Evolutionary conservation across 2,888 invertebrate genomes (phyloP).

Genomic region (Xiphydria camelus): DNA sequence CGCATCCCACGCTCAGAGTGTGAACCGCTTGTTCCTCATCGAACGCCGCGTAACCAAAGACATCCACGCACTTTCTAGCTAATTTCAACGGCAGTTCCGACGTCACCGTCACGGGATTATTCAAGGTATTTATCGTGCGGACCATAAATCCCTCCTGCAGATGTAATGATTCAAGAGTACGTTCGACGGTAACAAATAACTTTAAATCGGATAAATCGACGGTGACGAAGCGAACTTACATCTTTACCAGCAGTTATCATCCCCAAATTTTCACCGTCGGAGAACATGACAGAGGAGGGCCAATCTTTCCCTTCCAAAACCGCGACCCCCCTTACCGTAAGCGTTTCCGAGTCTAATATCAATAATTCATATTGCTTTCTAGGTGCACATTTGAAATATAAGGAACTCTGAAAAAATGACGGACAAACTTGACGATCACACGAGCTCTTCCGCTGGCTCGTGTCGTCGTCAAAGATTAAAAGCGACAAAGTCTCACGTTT

Average conservation of each 20-base stretch:
- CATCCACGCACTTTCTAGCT: slow-evolving; percentile 78
- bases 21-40: slow-evolving; percentile 66
- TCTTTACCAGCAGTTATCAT: slow-evolving; percentile 80
- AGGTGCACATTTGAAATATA: slow-evolving; percentile 73
- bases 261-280: slow-evolving; percentile 79
- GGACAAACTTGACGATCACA: slow-evolving; percentile 15
- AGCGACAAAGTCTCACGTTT: slow-evolving; percentile 63
- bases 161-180: not conserved
- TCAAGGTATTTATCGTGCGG: slow-evolving; percentile 69
- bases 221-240: slow-evolving; percentile 64
- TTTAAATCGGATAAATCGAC: not conserved
- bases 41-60: slow-evolving; percentile 72
- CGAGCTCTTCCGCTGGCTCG: not conserved
- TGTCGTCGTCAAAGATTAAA: not conserved
- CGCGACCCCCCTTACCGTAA: slow-evolving; percentile 59
- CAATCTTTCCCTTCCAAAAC: slow-evolving; percentile 55
- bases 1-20: slow-evolving; percentile 63
- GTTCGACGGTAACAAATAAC: not conserved
- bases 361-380: slow-evolving; percentile 53
- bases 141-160: slow-evolving; percentile 79
- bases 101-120: slow-evolving; percentile 63
- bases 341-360: slow-evolving; percentile 58
- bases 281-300: slow-evolving; percentile 65
- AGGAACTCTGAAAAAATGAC: slow-evolving; percentile 67
- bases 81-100: slow-evolving; percentile 71